phyloP scores from a whole-genome alignment of 1,140 invertebrate species.

The Eumaeus atala region DNA sequence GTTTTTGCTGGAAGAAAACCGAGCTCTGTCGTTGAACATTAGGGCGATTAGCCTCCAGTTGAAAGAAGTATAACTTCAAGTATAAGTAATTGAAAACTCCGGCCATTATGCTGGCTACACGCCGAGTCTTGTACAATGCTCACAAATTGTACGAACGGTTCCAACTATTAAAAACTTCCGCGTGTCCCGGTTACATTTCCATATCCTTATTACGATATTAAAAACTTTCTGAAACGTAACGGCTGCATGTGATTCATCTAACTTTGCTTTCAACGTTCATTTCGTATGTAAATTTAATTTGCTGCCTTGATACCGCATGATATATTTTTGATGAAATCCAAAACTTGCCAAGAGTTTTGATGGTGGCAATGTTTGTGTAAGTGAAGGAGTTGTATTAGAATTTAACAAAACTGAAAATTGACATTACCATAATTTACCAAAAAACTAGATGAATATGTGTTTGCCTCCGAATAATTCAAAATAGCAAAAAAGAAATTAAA shows the following conservation, averaged over 20 bases:
- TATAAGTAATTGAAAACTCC: too few relatives aligned
- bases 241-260: not conserved
- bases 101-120: too few relatives aligned
- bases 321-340: conserved; percentile 6
- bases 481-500: too few relatives aligned
- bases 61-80: not conserved
- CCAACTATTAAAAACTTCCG: conserved; percentile 9
- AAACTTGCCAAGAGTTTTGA: conserved; percentile 5
- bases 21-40: not conserved
- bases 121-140: not conserved
- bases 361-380: not conserved
- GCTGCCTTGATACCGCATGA: conserved; percentile 1
- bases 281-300: conserved; percentile 10
- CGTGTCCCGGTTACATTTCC: conserved; percentile 1
- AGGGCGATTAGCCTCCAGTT: not conserved
- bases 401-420: too few relatives aligned
- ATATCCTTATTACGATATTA: conserved; percentile 2
- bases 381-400: too few relatives aligned
- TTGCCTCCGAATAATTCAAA: too few relatives aligned
- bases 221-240: not conserved
- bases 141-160: not conserved
- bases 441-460: too few relatives aligned
- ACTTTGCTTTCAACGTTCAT: conserved; percentile 1
- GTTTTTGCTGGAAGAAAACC: too few relatives aligned
- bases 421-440: too few relatives aligned